Base-by-base conservation (phyloP, 2,888 invertebrate genomes). In the Eristalis intricaria region DNA sequence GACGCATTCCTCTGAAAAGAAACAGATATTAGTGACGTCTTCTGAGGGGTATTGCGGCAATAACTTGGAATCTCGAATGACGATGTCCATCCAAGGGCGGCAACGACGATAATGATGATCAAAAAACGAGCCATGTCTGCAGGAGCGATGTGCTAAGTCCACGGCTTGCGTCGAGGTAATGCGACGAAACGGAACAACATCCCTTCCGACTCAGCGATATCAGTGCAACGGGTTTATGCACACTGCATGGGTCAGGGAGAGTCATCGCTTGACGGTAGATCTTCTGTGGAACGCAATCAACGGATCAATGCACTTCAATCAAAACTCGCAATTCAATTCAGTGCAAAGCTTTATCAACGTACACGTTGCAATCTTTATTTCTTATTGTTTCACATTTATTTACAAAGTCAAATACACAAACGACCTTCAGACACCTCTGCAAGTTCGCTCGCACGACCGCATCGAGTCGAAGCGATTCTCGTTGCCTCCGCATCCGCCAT, bases 401-500 rank as follows among this genome's bases (percentile, higher is more conserved):
- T 32, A 71, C 73, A 73, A 73, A n/a, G 7, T 29, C 13, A 70
- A 75, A 70, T 60, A 35, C 11, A 43, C 35, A 32, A 61, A 38
- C 29, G 70, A 75, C 50, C 60, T 63, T 82, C 43, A 85, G 56
- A 85, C 56, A 77, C 85, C 85, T 71, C 80, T 92, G 89, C 96
- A 96, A 23, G 94, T 94, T 79, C 93, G 93, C 86, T 93, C 94
- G 90, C 96, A 96, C 88, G 96, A 95, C 56, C 95, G 94, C 63
- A 93, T 93, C 4, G 94, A 95, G 66, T 95, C 93, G 91, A 97
- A 97, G 90, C 96, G 96, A 91, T 97, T 97, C 89, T 95, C 94
- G 91, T 97, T 97, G 15, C 97, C 97, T 63, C 96, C 93, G 89
- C 96, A 96, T 11, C 95, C 96, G 26, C 97, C 96, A 91, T 96